Percentiles rank a stretch among this genome's conserved stretches.
phyloP scores from a whole-genome alignment of 2,797 vertebrate species.

The Sebastolobus altivelis region DNA sequence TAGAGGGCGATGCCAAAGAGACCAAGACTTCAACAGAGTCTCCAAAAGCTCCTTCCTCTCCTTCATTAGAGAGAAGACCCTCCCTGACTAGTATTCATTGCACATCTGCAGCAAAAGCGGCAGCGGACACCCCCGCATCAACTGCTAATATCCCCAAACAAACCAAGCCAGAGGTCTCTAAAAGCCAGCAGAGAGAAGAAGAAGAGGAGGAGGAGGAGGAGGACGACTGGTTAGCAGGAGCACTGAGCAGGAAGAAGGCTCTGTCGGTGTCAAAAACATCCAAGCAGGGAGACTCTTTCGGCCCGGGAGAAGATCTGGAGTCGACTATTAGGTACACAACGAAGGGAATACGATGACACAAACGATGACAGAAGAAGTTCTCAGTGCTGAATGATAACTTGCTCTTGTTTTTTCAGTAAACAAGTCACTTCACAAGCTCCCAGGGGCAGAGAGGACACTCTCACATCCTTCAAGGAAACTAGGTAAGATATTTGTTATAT shows the following conservation, averaged over 20 bases:
- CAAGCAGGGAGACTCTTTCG: conserved; percentile 48
- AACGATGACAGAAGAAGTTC: neutral
- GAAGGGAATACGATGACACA: neutral
- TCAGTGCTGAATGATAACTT: conserved; percentile 6
- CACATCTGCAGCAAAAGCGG: conserved; percentile 43
- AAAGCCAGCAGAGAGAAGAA: conserved; percentile 46
- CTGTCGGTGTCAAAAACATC: conserved; percentile 52
- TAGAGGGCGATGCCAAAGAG: conserved; percentile 49
- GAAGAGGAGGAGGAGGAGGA: conserved; percentile 72
- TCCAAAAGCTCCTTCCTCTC: conserved; percentile 52
- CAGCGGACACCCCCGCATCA: conserved; percentile 21
- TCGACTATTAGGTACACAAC: conserved; percentile 68
- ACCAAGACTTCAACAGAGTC: conserved; percentile 12
- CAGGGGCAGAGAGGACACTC: conserved; percentile 47
- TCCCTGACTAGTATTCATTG: conserved; percentile 36
- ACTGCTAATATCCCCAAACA: conserved; percentile 34
- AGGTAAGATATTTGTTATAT: conserved; percentile 69
- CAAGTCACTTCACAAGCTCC: conserved; percentile 37
- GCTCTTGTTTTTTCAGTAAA: conserved; percentile 74
- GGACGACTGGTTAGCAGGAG: conserved; percentile 87
- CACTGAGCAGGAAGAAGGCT: conserved; percentile 85
- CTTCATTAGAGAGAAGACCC: conserved; percentile 42
- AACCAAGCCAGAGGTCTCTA: conserved; percentile 46
- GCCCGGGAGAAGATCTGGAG: conserved; percentile 32
- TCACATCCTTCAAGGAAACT: conserved; percentile 22